Evolutionary conservation across 1,140 invertebrate species (phyloP), one percentile per base, ranked within the genome.

Genomic region (Phortica variegata): DNA sequence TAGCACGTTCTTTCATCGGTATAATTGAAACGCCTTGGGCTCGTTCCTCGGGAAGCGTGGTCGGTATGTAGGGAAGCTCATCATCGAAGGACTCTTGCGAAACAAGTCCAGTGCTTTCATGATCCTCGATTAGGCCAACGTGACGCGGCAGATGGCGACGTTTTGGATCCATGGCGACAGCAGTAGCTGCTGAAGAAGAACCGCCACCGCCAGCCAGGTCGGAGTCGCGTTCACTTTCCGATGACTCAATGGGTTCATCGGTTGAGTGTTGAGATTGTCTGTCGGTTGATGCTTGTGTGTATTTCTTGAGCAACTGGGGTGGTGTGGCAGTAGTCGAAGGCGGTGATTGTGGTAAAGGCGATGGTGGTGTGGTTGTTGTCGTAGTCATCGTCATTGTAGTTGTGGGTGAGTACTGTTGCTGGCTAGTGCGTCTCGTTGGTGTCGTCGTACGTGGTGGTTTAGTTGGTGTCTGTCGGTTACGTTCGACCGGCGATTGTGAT

Each of bases 31-130:
- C 78, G 12, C 86, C 90, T 34, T 87, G 81, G 6, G 90, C 88
- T 37, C 90, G 84, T 77, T 93, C 90, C 65, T 85, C 78, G 12
- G 90, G 90, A 45, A 93, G 74, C 26, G 90, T 93, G 3, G 90
- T 93, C 32, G 90, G 89, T 51, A 93, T 84, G 62, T 90, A 92
- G 1, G 91, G 91, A 60, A 93, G 77, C 77, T 93, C 90, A 45
- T 90, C 89, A 51, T 93, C 90, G 55, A 91, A 89, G 8, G 89
- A 90, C 56, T 91, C 89, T 56, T 91, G 88, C 36, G 87, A 81
- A 3, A 89, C 86, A 19, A 93, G 80, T 1, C 86, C 85, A 44
- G 90, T 89, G 43, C 85, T 81, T 62, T 91, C 88, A 16, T 81
- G 77, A 65, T 84, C 82, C 43, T 78, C 77, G 9, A 77, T 80